Evolutionary conservation across 2,797 vertebrate species (phyloP), one percentile per base, ranked within the genome.

Genomic region (Pangasius krempfi): DNA sequence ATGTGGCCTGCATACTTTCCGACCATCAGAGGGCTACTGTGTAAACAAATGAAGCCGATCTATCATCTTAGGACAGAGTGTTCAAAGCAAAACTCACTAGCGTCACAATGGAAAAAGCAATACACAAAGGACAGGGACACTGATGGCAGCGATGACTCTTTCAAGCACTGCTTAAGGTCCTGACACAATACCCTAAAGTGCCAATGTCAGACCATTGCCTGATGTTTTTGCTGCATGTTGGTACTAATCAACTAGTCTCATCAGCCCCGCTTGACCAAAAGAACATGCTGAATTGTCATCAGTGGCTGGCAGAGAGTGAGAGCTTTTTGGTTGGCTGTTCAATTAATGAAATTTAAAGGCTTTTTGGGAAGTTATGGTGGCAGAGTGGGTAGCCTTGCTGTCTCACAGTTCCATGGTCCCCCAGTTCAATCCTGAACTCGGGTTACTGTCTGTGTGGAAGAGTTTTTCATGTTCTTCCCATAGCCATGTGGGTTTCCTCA

Each of bases 1-100:
- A 37, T 4, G 1, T 7, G 54, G 66, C 66, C 54, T 73, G 37
- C 13, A 25, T 60, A 27, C 16, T 87, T 87, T 64, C 50, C 70
- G 4, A 33, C n/a, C 70, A 44, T 87, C 27, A 58, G 47, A 78
- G n/a, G 14, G 70, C 80, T 56, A 56, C 85, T 84, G 72, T 89
- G 50, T 87, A 87, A 89, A 87, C 88, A 86, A 76, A 76, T n/a
- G 84, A 75, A 76, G 40, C 54, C 5, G 27, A 50, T 72, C 88
- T 83, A 76, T 89, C 88, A 83, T 27, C 33, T 86, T 9, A 75
- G 84, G 78, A 89, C 66, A 86, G 44, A 22, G 47, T 47, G 88
- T 86, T 86, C 85, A 83, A 83, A 58, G 88, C 58, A 52, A 89
- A 64, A 16, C 68, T 82, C 25, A 54, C 16, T 56, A 76, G 79